phyloP scores from a whole-genome alignment of 2,888 invertebrate genomes.

The Agrilus mali region DNA sequence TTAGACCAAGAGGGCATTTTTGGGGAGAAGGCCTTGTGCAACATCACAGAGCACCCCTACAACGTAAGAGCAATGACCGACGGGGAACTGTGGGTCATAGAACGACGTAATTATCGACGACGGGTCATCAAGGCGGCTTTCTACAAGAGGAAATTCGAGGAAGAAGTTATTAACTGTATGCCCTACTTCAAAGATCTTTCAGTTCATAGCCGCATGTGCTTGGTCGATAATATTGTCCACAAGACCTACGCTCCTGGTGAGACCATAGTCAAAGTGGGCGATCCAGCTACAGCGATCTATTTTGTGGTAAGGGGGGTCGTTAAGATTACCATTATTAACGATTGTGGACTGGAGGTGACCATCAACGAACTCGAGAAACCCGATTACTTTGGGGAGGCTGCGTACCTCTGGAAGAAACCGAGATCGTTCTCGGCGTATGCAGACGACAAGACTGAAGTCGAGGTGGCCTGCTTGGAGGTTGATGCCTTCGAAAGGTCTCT shows the following conservation, averaged over 20 bases:
- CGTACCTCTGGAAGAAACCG: conserved; percentile 85
- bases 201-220: conserved; percentile 84
- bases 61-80: conserved; percentile 66
- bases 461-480: conserved; percentile 86
- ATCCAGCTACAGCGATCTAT: conserved; percentile 88
- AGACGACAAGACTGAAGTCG: conserved; percentile 51
- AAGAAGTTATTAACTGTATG: conserved; percentile 74
- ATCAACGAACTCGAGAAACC: conserved; percentile 51
- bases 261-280: conserved; percentile 78
- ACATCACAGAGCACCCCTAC: conserved; percentile 88
- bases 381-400: conserved; percentile 86
- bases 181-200: conserved; percentile 85
- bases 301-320: conserved; percentile 82
- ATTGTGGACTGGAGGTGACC: conserved; percentile 57
- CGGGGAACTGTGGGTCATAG: conserved; percentile 67
- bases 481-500: conserved; percentile 87
- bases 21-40: conserved; percentile 86
- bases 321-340: conserved; percentile 67
- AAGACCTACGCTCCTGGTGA: conserved; percentile 56
- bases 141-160: conserved; percentile 90
- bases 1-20: conserved; percentile 80
- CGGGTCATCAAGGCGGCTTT: conserved; percentile 85
- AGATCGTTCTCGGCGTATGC: conserved; percentile 80
- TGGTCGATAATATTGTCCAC: conserved; percentile 80
- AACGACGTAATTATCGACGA: conserved; percentile 58